These are phyloP conservation scores for Himalopsyche anomala DNA, from an alignment of 2,888 invertebrate genomes.

Conservation along the genomic window DNA sequence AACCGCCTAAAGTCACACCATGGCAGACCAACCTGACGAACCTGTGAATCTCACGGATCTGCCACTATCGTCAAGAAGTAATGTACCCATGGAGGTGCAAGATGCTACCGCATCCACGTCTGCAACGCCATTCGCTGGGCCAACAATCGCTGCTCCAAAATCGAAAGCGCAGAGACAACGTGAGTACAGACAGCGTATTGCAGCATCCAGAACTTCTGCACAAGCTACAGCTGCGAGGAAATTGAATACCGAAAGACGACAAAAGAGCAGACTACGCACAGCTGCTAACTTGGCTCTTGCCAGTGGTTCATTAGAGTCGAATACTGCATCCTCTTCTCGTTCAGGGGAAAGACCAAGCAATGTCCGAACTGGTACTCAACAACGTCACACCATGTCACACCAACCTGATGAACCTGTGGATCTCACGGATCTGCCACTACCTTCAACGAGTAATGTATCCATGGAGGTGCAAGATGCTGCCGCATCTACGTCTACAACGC, in stretches of 20 bases:
- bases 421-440: background rate
- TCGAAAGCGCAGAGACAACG: constrained; percentile 67
- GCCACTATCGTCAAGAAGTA: too few species aligned
- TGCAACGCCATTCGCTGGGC: constrained; percentile 35
- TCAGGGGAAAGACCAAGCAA: too few species aligned
- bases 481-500: constrained; percentile 45
- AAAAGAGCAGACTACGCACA: constrained; percentile 66
- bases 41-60: constrained; percentile 46
- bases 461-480: constrained; percentile 42
- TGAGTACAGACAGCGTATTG: constrained; percentile 68
- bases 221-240: constrained; percentile 66
- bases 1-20: too few species aligned
- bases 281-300: constrained; percentile 67
- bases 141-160: constrained; percentile 57
- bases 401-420: constrained; percentile 56
- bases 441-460: too few species aligned
- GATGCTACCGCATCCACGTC: constrained; percentile 41
- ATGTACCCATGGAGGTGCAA: constrained; percentile 22
- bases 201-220: constrained; percentile 67
- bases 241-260: constrained; percentile 66
- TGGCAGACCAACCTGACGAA: constrained; percentile 56
- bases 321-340: constrained; percentile 63
- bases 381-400: constrained; percentile 57
- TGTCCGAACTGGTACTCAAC: constrained; percentile 65
- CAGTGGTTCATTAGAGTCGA: constrained; percentile 61